Evolutionary conservation across 2,888 invertebrate species (phyloP), one percentile per base, ranked within the genome.

Genomic region (Dolichopus griseipennis): DNA sequence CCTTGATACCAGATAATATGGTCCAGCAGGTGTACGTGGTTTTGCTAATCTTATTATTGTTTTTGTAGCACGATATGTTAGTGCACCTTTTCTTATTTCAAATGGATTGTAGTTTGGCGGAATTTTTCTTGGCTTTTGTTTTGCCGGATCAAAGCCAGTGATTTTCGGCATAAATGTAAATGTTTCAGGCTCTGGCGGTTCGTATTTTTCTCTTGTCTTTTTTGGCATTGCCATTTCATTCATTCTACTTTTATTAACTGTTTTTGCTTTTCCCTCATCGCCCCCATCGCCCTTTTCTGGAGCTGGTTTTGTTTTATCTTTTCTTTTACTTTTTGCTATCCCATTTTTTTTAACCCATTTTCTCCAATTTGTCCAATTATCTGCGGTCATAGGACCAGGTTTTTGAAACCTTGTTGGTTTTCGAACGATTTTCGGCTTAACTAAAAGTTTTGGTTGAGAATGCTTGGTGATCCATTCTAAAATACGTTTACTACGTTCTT

Each of bases 341-440:
- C 66, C 68, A 15, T 12, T 12, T 37, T 33, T 61, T 37, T 61
- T 61, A 12, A 75, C 74, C 76, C 78, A 77, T 64, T 74, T 69
- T 20, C 75, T 73, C 61, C 78, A 78, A 4, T 72, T 68, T 6
- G 73, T 68, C 79, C 79, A 79, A 33, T 78, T 75, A 4, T 69
- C 70, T 0, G 74, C 73, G 3, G 65, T 64, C 79, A 79, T 79
- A 7, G 78, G 78, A 1, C 79, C 77, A 7, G 73, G 73, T 65
- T 73, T 76, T 9, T 75, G 74, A 76, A 78, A 78, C 6, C 75
- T 73, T 1, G 77, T 74, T 1, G 73, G 70, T 27, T n/a, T 69
- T 4, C 65, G 69, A 12, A 52, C 43, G 6, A 27, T 64, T 1
- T 65, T 65, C 1, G 70, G 65, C 33, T 66, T 69, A 12, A 33